These are phyloP conservation scores for Pseudorhiza aurosa DNA, from an alignment of 30 jellyfish, hydroid and myxozoan species.

Conservation along the genomic window DNA sequence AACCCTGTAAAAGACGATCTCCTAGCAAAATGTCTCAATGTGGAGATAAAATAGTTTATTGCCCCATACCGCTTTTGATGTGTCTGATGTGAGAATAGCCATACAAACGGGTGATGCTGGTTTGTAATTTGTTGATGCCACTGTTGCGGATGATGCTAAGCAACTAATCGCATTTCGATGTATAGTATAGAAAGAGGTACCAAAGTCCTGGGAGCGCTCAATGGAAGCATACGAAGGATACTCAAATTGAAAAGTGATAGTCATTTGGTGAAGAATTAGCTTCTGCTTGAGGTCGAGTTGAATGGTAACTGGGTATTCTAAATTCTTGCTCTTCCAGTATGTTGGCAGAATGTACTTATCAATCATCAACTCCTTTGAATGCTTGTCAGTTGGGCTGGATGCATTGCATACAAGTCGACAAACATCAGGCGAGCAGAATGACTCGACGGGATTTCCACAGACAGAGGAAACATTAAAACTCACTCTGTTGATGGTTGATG, in stretches of 20 bases:
- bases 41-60: too few relatives aligned
- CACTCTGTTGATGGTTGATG: neutral
- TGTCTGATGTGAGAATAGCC: slow-evolving; percentile 57
- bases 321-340: slow-evolving; percentile 94
- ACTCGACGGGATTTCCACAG: slow-evolving; percentile 88
- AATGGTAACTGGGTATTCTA: slow-evolving; percentile 85
- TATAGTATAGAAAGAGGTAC: slow-evolving; percentile 49
- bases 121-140: slow-evolving; percentile 57
- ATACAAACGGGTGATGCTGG: slow-evolving; percentile 62
- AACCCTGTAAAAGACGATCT: too few relatives aligned
- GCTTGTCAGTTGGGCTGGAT: slow-evolving; percentile 36
- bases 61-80: slow-evolving; percentile 59
- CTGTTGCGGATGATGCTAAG: slow-evolving; percentile 19
- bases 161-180: slow-evolving; percentile 80
- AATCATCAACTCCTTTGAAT: slow-evolving; percentile 57
- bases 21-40: too few relatives aligned
- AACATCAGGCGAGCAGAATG: slow-evolving; percentile 48
- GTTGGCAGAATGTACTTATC: slow-evolving; percentile 69
- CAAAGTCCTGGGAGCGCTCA: slow-evolving; percentile 88
- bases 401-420: slow-evolving; percentile 84
- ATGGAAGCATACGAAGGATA: slow-evolving; percentile 70
- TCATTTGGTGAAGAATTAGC: slow-evolving; percentile 82
- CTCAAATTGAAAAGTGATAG: slow-evolving; percentile 77
- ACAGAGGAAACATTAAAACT: slow-evolving; percentile 64
- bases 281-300: slow-evolving; percentile 73